These are phyloP conservation scores for Caradrina clavipalpis DNA, from an alignment of 2,888 invertebrate genomes.

Conservation along the genomic window DNA sequence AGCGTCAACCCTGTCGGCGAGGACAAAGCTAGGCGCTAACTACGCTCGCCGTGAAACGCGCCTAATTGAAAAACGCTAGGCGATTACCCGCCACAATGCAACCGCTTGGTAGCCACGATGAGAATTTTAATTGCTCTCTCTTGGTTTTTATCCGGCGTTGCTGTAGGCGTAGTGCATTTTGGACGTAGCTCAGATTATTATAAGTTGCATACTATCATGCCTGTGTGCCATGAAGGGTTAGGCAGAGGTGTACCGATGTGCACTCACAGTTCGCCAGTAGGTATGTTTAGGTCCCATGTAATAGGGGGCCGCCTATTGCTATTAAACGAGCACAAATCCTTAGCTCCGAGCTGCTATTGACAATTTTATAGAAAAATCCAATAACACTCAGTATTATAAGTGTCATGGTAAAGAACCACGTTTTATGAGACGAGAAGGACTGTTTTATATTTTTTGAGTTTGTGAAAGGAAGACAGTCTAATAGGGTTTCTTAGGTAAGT, in stretches of 20 bases:
- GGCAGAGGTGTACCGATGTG: too few species aligned
- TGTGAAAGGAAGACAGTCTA: too few species aligned
- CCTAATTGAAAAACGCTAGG: conserved; percentile 74
- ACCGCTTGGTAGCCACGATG: conserved; percentile 64
- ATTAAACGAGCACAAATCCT: too few species aligned
- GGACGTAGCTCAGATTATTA: conserved; percentile 35
- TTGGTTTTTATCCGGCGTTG: conserved; percentile 49
- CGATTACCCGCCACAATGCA: conserved; percentile 68
- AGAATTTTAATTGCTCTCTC: conserved; percentile 75
- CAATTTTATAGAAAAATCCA: too few species aligned
- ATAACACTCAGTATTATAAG: conserved; percentile 31
- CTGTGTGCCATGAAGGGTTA: too few species aligned
- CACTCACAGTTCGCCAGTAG: too few species aligned
- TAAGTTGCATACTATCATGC: conserved; percentile 15
- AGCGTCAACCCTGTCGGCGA: conserved; percentile 68
- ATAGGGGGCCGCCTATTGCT: too few species aligned
- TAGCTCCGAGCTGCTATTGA: too few species aligned
- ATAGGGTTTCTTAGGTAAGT: too few species aligned
- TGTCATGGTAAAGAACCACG: neutral
- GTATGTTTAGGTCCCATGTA: too few species aligned
- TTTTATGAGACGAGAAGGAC: too few species aligned
- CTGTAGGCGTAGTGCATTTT: conserved; percentile 32
- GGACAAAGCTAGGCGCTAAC: conserved; percentile 71
- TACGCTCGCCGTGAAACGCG: conserved; percentile 69
- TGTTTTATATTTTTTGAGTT: too few species aligned